Conservation (phyloP, 2,888 invertebrate genomes). For the Caenorhabditis sinica region DNA sequence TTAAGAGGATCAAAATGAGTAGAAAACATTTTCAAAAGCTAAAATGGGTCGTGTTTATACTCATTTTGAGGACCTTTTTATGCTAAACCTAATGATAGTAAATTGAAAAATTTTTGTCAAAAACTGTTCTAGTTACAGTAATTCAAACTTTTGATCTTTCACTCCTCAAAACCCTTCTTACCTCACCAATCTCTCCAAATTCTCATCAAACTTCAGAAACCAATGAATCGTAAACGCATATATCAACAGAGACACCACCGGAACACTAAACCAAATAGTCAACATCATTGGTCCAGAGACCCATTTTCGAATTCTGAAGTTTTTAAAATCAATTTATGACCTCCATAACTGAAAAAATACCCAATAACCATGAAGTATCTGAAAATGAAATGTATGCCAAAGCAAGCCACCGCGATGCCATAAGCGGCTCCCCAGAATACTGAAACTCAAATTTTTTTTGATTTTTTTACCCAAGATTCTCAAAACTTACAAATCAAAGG, state of each 20-base stretch:
- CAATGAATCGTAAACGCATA: not conserved
- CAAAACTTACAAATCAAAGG: conserved; percentile 15
- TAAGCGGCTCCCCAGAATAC: conserved; percentile 26
- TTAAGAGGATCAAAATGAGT: too few relatives aligned
- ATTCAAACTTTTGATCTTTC: not conserved
- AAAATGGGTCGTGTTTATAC: too few relatives aligned
- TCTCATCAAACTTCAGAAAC: not conserved
- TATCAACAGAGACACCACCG: not conserved
- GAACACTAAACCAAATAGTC: not conserved
- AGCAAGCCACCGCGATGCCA: conserved; percentile 23
- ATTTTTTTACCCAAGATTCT: not conserved
- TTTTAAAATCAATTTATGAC: not conserved
- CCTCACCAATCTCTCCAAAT: not conserved
- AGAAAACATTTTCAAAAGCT: too few relatives aligned
- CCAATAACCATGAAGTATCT: conserved; percentile 26
- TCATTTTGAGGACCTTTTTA: too few relatives aligned
- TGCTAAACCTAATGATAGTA: too few relatives aligned
- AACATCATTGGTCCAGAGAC: not conserved
- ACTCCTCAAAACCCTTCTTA: not conserved
- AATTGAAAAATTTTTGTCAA: too few relatives aligned
- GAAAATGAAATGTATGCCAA: conserved; percentile 27
- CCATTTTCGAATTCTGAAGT: conserved; percentile 1
- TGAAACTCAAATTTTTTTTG: not conserved
- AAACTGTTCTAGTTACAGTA: too few relatives aligned
- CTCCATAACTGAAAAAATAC: not conserved